Evolutionary conservation across 1,140 invertebrate species (phyloP), one percentile per base, ranked within the genome.

Genomic region (Spodoptera frugiperda): DNA sequence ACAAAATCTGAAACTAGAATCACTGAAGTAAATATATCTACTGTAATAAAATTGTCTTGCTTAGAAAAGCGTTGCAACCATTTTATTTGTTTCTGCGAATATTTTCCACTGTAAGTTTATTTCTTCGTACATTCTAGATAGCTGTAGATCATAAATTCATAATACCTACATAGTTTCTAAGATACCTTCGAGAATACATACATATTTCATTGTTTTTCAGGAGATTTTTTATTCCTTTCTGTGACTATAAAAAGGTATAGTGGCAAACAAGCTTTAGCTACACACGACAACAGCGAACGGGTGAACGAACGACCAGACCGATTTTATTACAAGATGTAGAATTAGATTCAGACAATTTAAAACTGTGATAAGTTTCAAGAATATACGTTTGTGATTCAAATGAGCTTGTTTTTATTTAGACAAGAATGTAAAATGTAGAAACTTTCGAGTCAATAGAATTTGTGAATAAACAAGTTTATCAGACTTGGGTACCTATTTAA

Each of bases 1-100:
- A 63, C 59, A 44, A 63, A 63, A 67, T 67, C 63, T 67, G 1
- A 67, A 67, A 67, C 39, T 67, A 25, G 63, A 67, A 67, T 49
- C 63, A 67, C 39, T 44, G 12, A 49, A 67, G 44, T 49, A 67
- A 39, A 61, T 39, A 61, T 21, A 25, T 61, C n/a, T 67, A 63
- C 33, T 46, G 59, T 39, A 59, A 59, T 59, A 39, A 33, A 21
- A 25, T 57, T 25, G 54, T 25, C 3, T 15, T 33, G 30, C 14
- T 39, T n/a, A 9, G 55, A 59, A 59, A 59, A 33, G 14, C 25
- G 30, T 3, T 15, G 30, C 55, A 59, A 30, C 9, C 30, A 15
- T 39, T 59, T 33, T 54, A 21, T 17, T 19, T 10, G 10, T 15
- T 5, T 55, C 25, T 25, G 14, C 12, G 30, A 33, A 25, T 12